phyloP scores from a whole-genome alignment of 2,113 vertebrate genomes.

The Prochilodus magdalenae region DNA sequence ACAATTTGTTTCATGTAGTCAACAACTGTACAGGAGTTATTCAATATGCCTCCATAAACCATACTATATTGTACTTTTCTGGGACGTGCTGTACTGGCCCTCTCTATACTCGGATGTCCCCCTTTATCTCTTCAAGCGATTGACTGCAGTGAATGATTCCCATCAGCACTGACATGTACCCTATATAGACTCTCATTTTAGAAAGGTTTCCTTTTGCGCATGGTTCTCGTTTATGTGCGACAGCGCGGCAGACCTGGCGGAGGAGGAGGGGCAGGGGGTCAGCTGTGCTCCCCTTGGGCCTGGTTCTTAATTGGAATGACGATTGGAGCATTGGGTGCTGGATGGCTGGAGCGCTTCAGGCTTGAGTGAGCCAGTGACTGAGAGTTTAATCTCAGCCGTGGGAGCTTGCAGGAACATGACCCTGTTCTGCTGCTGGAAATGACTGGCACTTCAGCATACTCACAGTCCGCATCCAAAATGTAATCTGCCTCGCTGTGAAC shows the following conservation, averaged over 20 bases:
- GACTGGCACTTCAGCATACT: slow-evolving; percentile 36
- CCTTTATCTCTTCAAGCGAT: not conserved
- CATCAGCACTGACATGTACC: not conserved
- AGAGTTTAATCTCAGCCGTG: slow-evolving; percentile 44
- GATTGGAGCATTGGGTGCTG: slow-evolving; percentile 24
- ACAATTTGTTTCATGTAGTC: not conserved
- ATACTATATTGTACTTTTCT: not conserved
- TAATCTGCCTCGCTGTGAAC: slow-evolving; percentile 2
- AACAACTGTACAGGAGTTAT: not conserved
- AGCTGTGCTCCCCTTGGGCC: slow-evolving; percentile 30
- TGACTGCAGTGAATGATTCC: not conserved
- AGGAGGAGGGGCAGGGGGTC: slow-evolving; percentile 11
- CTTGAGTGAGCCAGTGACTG: slow-evolving; percentile 32
- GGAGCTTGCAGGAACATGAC: slow-evolving; percentile 21
- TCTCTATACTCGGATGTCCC: not conserved
- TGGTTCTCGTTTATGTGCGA: slow-evolving; percentile 28
- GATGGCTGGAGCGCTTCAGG: slow-evolving; percentile 36
- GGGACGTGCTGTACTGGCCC: not conserved
- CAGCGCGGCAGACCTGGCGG: slow-evolving; percentile 9
- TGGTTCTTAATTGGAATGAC: slow-evolving; percentile 42
- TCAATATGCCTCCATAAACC: not conserved
- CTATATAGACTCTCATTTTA: slow-evolving; percentile 24
- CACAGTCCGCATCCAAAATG: slow-evolving; percentile 13
- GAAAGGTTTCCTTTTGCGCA: slow-evolving; percentile 14
- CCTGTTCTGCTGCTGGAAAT: not conserved